Conservation (phyloP, 2,113 vertebrate species). For the Corynorhinus townsendii region DNA sequence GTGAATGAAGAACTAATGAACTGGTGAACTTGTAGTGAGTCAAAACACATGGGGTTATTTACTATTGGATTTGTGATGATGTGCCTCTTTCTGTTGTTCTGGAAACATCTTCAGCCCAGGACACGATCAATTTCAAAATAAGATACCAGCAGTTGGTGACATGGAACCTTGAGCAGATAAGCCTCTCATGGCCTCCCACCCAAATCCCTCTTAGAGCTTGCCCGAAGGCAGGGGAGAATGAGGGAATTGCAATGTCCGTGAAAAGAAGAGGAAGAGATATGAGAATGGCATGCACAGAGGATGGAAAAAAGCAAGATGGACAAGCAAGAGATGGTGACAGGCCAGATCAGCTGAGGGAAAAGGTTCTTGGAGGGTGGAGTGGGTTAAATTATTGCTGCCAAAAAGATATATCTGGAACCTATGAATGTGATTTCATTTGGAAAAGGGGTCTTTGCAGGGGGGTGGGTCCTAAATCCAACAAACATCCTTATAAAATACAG, state of each 20-base stretch:
- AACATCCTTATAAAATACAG: background rate
- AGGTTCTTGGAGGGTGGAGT: background rate
- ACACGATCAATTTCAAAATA: constrained; percentile 50
- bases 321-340: background rate
- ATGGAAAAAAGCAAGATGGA: background rate
- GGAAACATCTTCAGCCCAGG: constrained; percentile 67
- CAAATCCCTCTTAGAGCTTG: background rate
- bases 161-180: background rate
- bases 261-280: background rate
- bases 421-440: background rate
- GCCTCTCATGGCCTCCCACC: background rate
- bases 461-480: background rate
- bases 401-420: background rate
- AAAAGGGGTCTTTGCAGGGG: background rate
- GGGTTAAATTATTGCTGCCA: background rate
- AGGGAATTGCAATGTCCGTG: background rate
- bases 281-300: background rate
- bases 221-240: rapidly evolving
- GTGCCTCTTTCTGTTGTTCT: constrained; percentile 69
- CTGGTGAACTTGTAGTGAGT: background rate
- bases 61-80: background rate
- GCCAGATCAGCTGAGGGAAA: background rate
- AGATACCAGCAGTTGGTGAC: background rate
- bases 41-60: background rate
- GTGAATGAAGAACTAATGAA: background rate